Percentiles rank a stretch among this genome's conserved stretches.
Conservation (phyloP, 2,113 vertebrate species). For the Cryptotis parvus region DNA sequence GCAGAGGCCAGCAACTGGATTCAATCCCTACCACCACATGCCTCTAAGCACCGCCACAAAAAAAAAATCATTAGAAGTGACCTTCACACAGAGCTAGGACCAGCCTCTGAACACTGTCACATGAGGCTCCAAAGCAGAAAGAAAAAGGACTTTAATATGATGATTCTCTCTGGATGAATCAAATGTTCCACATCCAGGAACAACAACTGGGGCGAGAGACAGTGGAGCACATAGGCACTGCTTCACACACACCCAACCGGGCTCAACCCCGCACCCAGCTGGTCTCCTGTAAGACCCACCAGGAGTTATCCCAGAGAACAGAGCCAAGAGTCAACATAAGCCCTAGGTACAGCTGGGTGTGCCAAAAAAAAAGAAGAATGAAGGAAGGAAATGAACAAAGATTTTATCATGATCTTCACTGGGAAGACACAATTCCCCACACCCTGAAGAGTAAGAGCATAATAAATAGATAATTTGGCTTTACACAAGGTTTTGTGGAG, state of each 20-base stretch:
- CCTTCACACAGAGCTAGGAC: too few species aligned
- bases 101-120: too few species aligned
- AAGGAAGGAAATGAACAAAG: neutral
- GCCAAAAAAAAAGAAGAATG: neutral
- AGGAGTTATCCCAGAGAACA: too few species aligned
- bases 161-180: neutral
- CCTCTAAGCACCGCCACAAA: too few species aligned
- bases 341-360: too few species aligned
- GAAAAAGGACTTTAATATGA: neutral
- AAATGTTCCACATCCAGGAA: neutral
- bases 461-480: slow-evolving; percentile 25
- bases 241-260: neutral
- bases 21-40: too few species aligned
- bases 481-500: neutral
- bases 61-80: too few species aligned
- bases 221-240: neutral
- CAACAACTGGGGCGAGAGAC: too few species aligned
- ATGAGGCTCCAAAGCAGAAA: neutral
- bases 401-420: neutral
- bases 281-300: too few species aligned
- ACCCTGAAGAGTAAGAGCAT: neutral
- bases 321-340: too few species aligned
- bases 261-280: too few species aligned
- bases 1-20: too few species aligned
- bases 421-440: slow-evolving; percentile 21